Percentiles rank a stretch among this genome's conserved stretches.
These are phyloP conservation scores for Mola mola DNA, from an alignment of 2,113 vertebrate species.

Conservation along the genomic window DNA sequence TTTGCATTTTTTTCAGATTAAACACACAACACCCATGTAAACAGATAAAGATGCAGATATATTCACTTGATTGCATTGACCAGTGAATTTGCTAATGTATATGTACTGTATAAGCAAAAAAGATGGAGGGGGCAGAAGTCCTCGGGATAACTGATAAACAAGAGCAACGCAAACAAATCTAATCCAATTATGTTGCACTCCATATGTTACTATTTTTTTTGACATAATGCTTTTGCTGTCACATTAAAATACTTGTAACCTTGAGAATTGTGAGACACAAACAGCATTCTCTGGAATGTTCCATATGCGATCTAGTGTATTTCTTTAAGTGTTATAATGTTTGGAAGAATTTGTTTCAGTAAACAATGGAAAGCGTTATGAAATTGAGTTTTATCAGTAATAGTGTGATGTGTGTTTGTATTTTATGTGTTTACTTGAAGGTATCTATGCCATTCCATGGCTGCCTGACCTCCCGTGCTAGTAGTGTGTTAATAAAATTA, in stretches of 20 bases:
- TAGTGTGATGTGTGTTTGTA: background rate
- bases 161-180: constrained; percentile 2
- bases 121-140: constrained; percentile 9
- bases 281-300: no score
- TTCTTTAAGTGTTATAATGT: constrained; percentile 16
- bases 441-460: background rate
- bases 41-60: no score
- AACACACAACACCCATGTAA: no score
- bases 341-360: constrained; percentile 21
- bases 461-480: constrained; percentile 24
- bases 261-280: no score
- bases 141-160: background rate
- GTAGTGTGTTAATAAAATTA: constrained; percentile 51
- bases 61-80: no score
- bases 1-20: no score
- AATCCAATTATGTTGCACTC: no score
- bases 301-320: constrained; percentile 28
- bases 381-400: constrained; percentile 23
- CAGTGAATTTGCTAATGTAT: no score
- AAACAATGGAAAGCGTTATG: constrained; percentile 24
- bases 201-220: constrained; percentile 18
- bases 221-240: constrained; percentile 15
- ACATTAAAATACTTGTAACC: constrained; percentile 39
- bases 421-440: constrained; percentile 42
- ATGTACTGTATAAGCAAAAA: constrained; percentile 30